These are phyloP conservation scores for Tichodroma muraria DNA, from an alignment of 2,113 vertebrate species.

Conservation along the genomic window DNA sequence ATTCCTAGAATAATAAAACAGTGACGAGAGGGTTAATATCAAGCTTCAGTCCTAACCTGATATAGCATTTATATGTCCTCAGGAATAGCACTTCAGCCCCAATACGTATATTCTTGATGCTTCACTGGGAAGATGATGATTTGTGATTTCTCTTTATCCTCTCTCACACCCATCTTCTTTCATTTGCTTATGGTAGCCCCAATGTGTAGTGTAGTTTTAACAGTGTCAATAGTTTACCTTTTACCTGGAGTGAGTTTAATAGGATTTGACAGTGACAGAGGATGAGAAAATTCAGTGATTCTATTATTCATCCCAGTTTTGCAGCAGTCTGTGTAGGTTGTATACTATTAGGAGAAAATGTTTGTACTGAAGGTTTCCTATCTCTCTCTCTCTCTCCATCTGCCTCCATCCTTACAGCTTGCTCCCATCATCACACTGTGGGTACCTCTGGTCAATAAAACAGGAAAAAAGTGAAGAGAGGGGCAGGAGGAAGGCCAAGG, in stretches of 20 bases:
- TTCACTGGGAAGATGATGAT: constrained; percentile 6
- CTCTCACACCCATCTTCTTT: constrained; percentile 5
- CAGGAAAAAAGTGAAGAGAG: background rate
- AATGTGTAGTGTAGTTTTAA: constrained; percentile 2
- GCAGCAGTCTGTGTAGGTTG: background rate
- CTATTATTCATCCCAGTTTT: constrained; percentile 43
- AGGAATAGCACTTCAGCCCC: background rate
- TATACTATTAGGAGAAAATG: background rate
- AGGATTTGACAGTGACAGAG: constrained; percentile 27
- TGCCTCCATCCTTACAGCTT: background rate
- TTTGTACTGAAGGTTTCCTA: background rate
- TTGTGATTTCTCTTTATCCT: constrained; percentile 40
- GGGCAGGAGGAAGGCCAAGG: background rate
- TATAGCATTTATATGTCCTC: background rate
- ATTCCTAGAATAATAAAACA: background rate
- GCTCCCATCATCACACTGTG: background rate
- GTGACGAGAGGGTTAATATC: background rate
- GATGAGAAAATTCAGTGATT: constrained; percentile 49
- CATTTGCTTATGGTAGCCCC: background rate
- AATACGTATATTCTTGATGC: background rate
- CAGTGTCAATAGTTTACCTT: constrained; percentile 17
- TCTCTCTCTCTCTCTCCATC: background rate
- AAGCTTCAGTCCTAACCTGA: background rate
- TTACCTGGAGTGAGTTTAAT: constrained; percentile 51
- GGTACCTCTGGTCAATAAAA: background rate